Conservation (phyloP, 1,140 invertebrate genomes). For the Eumaeus atala region DNA sequence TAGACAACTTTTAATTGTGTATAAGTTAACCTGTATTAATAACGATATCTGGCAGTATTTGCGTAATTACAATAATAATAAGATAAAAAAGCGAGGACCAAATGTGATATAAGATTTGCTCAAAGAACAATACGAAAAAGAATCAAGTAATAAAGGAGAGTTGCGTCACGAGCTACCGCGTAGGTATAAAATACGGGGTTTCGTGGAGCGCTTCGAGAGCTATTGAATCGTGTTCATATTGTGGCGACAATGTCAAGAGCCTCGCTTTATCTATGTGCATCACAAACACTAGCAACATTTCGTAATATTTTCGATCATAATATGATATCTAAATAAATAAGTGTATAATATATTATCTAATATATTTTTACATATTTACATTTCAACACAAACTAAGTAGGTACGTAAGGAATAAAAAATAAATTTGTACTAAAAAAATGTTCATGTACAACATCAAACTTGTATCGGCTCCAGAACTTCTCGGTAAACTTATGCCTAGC, state of each 20-base stretch:
- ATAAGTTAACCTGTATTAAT: too few relatives aligned
- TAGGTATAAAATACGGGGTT: too few relatives aligned
- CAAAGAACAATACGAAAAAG: too few relatives aligned
- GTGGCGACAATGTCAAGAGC: background rate
- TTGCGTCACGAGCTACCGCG: too few relatives aligned
- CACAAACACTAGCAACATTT: conserved; percentile 31
- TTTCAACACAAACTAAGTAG: conserved; percentile 63
- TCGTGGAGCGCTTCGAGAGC: too few relatives aligned
- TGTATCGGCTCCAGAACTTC: conserved; percentile 44
- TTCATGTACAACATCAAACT: conserved; percentile 54
- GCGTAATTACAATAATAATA: too few relatives aligned
- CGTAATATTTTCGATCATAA: conserved; percentile 51
- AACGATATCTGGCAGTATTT: too few relatives aligned
- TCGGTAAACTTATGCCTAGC: conserved; percentile 57
- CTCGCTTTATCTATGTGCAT: conserved; percentile 18
- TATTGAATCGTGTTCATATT: too few relatives aligned
- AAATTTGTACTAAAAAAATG: conserved; percentile 70
- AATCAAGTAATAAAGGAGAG: too few relatives aligned
- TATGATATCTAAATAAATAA: conserved; percentile 62
- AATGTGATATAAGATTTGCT: too few relatives aligned
- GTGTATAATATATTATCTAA: conserved; percentile 68
- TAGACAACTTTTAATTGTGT: too few relatives aligned
- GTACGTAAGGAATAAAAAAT: conserved; percentile 56
- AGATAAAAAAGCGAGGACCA: too few relatives aligned
- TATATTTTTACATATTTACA: conserved; percentile 72